A percentile compares a stretch with the other conserved stretches of the same genome.
These are phyloP conservation scores for Dasyurus viverrinus DNA, from an alignment of 2,113 vertebrate genomes.

Conservation along the genomic window DNA sequence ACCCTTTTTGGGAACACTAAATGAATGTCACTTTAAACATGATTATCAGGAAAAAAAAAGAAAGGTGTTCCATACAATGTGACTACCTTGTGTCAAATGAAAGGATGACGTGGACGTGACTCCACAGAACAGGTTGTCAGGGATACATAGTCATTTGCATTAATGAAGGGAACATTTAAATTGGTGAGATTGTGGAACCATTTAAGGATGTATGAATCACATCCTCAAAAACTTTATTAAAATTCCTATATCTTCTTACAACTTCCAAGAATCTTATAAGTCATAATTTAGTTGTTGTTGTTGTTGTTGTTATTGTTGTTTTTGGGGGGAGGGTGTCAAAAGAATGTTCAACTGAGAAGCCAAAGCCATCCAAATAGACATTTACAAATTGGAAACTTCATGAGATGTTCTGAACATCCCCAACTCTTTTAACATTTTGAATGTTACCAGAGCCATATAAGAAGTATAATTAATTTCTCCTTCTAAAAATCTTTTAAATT, in stretches of 20 bases:
- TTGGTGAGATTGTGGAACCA: neutral
- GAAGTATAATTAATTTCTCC: conserved; percentile 76
- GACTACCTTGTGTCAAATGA: neutral
- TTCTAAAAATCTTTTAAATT: conserved; percentile 74
- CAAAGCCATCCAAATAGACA: conserved; percentile 62
- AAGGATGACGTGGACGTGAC: neutral
- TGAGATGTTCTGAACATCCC: conserved; percentile 71
- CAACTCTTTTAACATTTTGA: conserved; percentile 60
- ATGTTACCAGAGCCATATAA: conserved; percentile 70
- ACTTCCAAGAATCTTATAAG: conserved; percentile 31
- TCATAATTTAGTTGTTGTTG: conserved; percentile 62
- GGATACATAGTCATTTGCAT: neutral
- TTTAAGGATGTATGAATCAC: neutral
- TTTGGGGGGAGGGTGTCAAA: conserved; percentile 14
- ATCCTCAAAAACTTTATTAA: neutral
- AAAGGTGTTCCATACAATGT: neutral
- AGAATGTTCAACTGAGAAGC: conserved; percentile 53
- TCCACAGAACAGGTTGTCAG: neutral
- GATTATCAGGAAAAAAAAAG: neutral
- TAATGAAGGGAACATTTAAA: neutral
- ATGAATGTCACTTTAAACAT: neutral
- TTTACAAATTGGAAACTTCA: conserved; percentile 67
- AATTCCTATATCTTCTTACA: conserved; percentile 28
- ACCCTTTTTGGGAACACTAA: neutral
- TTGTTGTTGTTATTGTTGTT: too few species aligned